These are phyloP conservation scores for Percina caprodes DNA, from an alignment of 2,113 vertebrate species.

Conservation along the genomic window DNA sequence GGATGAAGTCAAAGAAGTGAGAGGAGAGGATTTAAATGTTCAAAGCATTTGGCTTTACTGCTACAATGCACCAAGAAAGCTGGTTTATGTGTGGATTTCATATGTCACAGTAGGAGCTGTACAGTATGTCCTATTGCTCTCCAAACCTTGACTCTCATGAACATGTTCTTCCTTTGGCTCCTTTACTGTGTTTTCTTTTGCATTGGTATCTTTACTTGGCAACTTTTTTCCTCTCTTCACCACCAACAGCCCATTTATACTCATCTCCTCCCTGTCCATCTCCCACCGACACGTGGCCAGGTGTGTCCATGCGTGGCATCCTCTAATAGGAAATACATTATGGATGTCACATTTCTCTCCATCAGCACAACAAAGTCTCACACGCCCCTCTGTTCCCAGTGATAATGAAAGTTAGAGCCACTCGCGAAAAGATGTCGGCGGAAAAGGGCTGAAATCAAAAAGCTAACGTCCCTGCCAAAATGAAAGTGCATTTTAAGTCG, in stretches of 20 bases:
- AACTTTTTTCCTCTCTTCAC: conserved; percentile 24
- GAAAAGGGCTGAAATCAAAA: conserved; percentile 69
- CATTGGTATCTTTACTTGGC: conserved; percentile 42
- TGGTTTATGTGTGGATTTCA: conserved; percentile 67
- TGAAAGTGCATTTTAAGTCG: conserved; percentile 79
- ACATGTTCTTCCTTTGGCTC: conserved; percentile 25
- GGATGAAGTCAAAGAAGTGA: conserved; percentile 64
- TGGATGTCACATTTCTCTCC: conserved; percentile 82
- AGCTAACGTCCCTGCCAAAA: conserved; percentile 73
- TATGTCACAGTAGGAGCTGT: conserved; percentile 50
- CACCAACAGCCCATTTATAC: conserved; percentile 66
- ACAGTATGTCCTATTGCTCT: conserved; percentile 36
- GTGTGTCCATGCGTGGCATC: conserved; percentile 75
- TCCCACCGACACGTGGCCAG: conserved; percentile 76
- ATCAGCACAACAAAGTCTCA: conserved; percentile 79
- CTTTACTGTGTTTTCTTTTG: not conserved
- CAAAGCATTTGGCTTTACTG: conserved; percentile 68
- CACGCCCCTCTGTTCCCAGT: conserved; percentile 66
- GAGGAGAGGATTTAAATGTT: conserved; percentile 74
- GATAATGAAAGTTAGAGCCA: conserved; percentile 79
- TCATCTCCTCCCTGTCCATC: conserved; percentile 74
- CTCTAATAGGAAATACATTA: conserved; percentile 82
- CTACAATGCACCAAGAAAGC: conserved; percentile 64
- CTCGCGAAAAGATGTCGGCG: conserved; percentile 54
- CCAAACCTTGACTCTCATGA: conserved; percentile 46